Evolutionary conservation across 2,797 vertebrate species (phyloP).

Genomic region (Spondyliosoma cantharus): DNA sequence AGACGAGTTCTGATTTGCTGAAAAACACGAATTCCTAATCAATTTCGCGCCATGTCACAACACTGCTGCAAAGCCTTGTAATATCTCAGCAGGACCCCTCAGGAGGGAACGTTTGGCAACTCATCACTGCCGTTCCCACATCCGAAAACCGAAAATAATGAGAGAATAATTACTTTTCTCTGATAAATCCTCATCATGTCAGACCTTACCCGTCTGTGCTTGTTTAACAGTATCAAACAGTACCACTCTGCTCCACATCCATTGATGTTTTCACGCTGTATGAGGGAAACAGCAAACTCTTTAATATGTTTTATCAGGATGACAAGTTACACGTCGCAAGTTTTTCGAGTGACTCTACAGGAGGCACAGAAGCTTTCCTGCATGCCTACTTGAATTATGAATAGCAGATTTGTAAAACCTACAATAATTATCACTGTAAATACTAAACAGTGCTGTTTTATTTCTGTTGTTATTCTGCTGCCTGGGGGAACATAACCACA

Average conservation of each 20-base stretch:
- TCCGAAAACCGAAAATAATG: constrained; percentile 56
- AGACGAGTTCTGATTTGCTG: constrained; percentile 43
- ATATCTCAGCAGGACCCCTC: constrained; percentile 55
- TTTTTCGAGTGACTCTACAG: constrained; percentile 42
- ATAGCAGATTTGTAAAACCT: constrained; percentile 17
- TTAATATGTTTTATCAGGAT: constrained; percentile 50
- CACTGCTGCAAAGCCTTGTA: constrained; percentile 51
- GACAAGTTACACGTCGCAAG: constrained; percentile 46
- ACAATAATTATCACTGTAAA: constrained; percentile 42
- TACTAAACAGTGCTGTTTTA: constrained; percentile 5
- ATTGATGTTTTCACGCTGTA: constrained; percentile 34
- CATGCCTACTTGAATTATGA: constrained; percentile 23
- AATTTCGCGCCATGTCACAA: constrained; percentile 66
- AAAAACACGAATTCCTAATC: constrained; percentile 66
- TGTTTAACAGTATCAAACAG: constrained; percentile 54
- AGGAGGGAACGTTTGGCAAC: constrained; percentile 50
- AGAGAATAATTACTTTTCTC: constrained; percentile 61
- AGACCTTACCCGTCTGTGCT: constrained; percentile 28
- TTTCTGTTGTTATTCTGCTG: constrained; percentile 12
- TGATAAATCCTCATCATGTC: constrained; percentile 33
- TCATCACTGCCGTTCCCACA: constrained; percentile 34
- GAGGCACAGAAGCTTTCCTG: constrained; percentile 17
- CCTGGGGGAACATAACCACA: not conserved
- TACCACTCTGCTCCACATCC: constrained; percentile 6
- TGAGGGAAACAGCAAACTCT: constrained; percentile 27